phyloP scores from a whole-genome alignment of 1,140 invertebrate genomes.

The Matsumurasca onukii region DNA sequence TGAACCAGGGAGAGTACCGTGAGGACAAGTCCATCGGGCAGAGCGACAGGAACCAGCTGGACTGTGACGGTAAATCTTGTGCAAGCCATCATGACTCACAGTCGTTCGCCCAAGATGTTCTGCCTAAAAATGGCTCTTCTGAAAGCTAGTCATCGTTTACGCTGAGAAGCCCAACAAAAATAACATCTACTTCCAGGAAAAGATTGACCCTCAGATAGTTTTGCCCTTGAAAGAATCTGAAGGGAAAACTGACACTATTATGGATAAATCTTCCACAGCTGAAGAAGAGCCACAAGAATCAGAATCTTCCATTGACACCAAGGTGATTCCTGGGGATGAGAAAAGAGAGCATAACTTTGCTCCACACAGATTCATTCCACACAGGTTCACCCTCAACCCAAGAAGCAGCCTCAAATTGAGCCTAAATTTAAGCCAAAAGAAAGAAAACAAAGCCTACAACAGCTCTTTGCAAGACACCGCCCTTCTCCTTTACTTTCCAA shows the following conservation, averaged over 20 bases:
- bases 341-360: no score
- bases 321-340: no score
- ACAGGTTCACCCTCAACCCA: no score
- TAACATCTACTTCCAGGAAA: background rate
- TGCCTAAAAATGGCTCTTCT: background rate
- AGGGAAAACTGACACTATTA: background rate
- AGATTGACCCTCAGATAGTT: background rate
- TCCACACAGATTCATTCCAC: no score
- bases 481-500: no score
- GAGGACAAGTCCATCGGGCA: background rate
- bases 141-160: background rate
- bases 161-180: background rate
- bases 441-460: no score
- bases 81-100: background rate
- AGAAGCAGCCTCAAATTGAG: no score
- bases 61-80: background rate
- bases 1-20: background rate
- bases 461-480: no score
- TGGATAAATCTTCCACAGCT: no score
- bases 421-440: no score
- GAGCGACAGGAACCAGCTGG: background rate
- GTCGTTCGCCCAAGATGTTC: background rate
- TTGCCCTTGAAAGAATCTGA: background rate
- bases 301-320: no score
- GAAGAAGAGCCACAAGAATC: no score